Evolutionary conservation across 2,797 vertebrate genomes (phyloP), one percentile per base, ranked within the genome.

Genomic region (Bufotes viridis): DNA sequence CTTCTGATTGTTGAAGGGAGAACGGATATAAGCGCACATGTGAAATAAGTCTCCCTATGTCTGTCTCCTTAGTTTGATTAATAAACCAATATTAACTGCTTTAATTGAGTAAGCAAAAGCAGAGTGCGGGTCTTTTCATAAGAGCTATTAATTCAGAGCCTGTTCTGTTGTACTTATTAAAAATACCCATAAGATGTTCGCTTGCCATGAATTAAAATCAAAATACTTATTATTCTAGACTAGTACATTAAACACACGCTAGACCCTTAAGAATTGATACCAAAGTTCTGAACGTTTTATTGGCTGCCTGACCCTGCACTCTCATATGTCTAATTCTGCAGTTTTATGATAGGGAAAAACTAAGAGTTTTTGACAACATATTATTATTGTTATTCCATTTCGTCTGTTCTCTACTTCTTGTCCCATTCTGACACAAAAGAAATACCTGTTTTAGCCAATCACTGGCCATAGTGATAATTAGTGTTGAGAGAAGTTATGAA

Each of bases 221-320:
- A 95, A 96, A 96, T 96, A 96, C 96, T 96, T 96, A 96, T 96
- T 96, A 96, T 94, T 95, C 93, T 92, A 93, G 91, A 92, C 91
- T 93, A 93, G 94, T 94, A 96, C 95, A 96, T 96, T 96, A 96
- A 96, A 96, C 94, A 96, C 93, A 94, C 94, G 91, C 92, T 94
- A 93, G 94, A 95, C 95, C 94, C 95, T 94, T 93, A 96, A 95
- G 95, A 95, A 93, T 96, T 96, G 94, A 94, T 94, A 93, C 94
- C 94, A 95, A 95, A 95, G 95, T 95, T 94, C 95, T 95, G 95
- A 18, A 17, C 93, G 94, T 94, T 95, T 95, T 96, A 96, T 96
- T 96, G 95, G 95, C 94, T 95, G 95, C 93, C 94, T 93, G 51
- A 93, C 91, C 42, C 94, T 94, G 92, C 95, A 94, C 95, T 95